Percentiles rank a stretch among this genome's conserved stretches.
Evolutionary conservation across 1,140 invertebrate genomes (phyloP).

Genomic region (Lucilia cuprina): DNA sequence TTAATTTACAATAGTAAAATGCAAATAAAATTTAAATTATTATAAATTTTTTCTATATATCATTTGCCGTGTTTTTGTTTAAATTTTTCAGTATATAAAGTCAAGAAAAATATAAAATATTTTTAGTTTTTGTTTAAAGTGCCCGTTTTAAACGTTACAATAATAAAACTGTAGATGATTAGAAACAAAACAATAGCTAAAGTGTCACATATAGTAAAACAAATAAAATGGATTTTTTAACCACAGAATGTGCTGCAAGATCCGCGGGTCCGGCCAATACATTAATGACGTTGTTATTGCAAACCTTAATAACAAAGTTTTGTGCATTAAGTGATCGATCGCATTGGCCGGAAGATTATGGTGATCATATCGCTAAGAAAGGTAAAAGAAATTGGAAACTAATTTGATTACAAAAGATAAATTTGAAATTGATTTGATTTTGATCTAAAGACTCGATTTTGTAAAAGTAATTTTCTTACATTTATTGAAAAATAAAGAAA

Average conservation of each 20-base stretch:
- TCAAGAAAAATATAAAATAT: not conserved
- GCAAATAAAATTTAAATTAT: not conserved
- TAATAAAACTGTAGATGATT: not conserved
- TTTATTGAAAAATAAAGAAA: too few species aligned
- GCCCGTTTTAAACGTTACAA: not conserved
- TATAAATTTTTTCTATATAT: not conserved
- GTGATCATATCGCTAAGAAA: conserved; percentile 49
- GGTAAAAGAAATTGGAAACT: not conserved
- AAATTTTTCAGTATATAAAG: not conserved
- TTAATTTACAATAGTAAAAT: not conserved
- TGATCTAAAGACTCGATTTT: too few species aligned
- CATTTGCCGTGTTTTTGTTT: not conserved
- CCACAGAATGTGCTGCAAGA: conserved; percentile 55
- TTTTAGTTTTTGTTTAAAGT: not conserved
- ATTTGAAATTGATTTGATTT: too few species aligned
- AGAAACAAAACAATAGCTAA: not conserved
- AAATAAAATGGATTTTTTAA: conserved; percentile 53
- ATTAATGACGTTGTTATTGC: conserved; percentile 66
- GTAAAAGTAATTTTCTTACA: too few species aligned
- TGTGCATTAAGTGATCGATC: conserved; percentile 67
- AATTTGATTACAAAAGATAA: too few species aligned
- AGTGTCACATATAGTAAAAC: not conserved
- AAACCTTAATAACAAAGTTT: conserved; percentile 66
- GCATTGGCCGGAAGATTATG: conserved; percentile 66
- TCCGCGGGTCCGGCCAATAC: conserved; percentile 62